Percentiles rank a stretch among this genome's conserved stretches.
Evolutionary conservation across 1,140 invertebrate species (phyloP).

Genomic region (Diplogasteroides magnus): DNA sequence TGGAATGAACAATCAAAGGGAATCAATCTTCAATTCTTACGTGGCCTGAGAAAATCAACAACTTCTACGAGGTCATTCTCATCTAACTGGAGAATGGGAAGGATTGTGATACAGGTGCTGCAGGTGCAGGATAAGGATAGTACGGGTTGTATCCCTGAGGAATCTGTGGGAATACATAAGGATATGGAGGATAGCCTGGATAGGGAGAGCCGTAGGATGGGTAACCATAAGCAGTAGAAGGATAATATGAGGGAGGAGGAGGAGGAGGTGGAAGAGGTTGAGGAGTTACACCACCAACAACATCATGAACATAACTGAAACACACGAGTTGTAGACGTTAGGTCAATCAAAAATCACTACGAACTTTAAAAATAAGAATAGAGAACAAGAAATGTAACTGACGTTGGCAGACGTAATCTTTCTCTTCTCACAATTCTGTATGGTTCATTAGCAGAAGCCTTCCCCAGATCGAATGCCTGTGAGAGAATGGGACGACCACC

Average conservation of each 20-base stretch:
- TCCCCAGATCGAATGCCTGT: background rate
- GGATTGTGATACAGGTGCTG: too few relatives aligned
- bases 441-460: background rate
- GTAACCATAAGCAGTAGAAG: background rate
- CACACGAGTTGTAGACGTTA: too few relatives aligned
- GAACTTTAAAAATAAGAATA: too few relatives aligned
- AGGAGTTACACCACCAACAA: background rate
- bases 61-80: too few relatives aligned
- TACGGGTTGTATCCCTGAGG: too few relatives aligned
- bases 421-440: background rate
- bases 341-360: too few relatives aligned
- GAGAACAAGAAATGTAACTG: too few relatives aligned
- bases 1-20: too few relatives aligned
- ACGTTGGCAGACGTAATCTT: background rate
- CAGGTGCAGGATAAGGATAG: too few relatives aligned
- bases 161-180: background rate
- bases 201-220: background rate
- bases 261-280: background rate
- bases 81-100: too few relatives aligned
- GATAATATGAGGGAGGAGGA: background rate
- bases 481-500: background rate
- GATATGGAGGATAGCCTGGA: background rate
- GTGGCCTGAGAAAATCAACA: too few relatives aligned
- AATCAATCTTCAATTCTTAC: too few relatives aligned
- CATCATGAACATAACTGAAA: background rate